Evolutionary conservation across 2,113 vertebrate genomes (phyloP).

Genomic region (Eublepharis macularius): DNA sequence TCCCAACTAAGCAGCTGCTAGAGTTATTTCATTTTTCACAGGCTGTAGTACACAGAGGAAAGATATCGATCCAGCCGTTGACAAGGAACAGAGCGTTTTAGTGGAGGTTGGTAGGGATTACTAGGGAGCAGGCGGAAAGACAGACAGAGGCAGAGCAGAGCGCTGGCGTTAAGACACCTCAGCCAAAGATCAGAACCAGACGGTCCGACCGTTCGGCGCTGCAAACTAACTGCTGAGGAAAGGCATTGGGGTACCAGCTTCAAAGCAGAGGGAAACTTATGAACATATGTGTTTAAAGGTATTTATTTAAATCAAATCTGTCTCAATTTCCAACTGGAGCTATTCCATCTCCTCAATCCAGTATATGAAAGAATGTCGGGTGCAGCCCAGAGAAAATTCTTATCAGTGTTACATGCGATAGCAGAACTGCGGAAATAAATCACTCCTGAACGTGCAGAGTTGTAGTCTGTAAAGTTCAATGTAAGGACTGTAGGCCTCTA

Average conservation of each 20-base stretch:
- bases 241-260: not conserved
- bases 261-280: not conserved
- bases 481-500: too few relatives aligned
- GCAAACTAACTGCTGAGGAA: not conserved
- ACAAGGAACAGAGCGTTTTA: constrained; percentile 36
- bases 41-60: constrained; percentile 45
- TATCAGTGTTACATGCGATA: too few relatives aligned
- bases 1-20: constrained; percentile 66
- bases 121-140: not conserved
- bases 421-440: too few relatives aligned
- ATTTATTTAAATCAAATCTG: not conserved
- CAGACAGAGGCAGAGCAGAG: accelerated
- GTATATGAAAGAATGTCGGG: not conserved
- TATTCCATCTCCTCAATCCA: not conserved
- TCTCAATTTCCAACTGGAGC: not conserved
- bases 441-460: too few relatives aligned
- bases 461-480: too few relatives aligned
- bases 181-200: constrained; percentile 7
- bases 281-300: not conserved
- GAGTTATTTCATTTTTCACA: constrained; percentile 37
- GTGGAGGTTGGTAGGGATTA: not conserved
- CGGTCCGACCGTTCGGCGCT: not conserved
- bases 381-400: not conserved
- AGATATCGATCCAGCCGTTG: constrained; percentile 43
- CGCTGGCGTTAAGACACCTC: not conserved